A percentile compares a stretch with the other conserved stretches of the same genome.
These are phyloP conservation scores for Archaeoteleia sp. DNA, from an alignment of 2,888 invertebrate species.

Conservation along the genomic window DNA sequence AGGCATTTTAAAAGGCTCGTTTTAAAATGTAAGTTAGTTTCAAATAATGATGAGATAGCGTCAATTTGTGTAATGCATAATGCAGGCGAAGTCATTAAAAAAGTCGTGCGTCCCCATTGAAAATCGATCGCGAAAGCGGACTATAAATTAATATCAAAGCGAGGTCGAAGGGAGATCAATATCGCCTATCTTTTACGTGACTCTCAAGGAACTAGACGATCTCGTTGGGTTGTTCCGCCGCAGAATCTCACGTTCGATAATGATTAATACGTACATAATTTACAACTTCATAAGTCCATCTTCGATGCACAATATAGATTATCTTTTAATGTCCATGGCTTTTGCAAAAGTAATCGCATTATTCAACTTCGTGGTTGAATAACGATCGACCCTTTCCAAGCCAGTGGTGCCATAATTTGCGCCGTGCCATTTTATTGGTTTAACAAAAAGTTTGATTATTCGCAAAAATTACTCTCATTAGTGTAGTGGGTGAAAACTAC, in stretches of 20 bases:
- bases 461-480: too few relatives aligned
- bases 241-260: slow-evolving; percentile 17
- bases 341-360: slow-evolving; percentile 40
- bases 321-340: slow-evolving; percentile 34
- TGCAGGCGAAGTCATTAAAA: slow-evolving; percentile 1
- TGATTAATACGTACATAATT: slow-evolving; percentile 44
- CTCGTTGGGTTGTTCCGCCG: slow-evolving; percentile 29
- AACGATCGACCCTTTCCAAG: slow-evolving; percentile 31
- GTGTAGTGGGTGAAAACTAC: too few relatives aligned
- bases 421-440: too few relatives aligned
- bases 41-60: too few relatives aligned
- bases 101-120: slow-evolving; percentile 3
- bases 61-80: too few relatives aligned
- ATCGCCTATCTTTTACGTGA: slow-evolving; percentile 48
- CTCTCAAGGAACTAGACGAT: slow-evolving; percentile 30
- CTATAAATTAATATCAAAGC: slow-evolving; percentile 46
- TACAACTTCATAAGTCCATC: slow-evolving; percentile 38
- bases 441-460: too few relatives aligned
- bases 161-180: slow-evolving; percentile 40
- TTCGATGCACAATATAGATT: slow-evolving; percentile 36
- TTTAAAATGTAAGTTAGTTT: too few relatives aligned
- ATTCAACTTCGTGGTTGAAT: slow-evolving; percentile 37
- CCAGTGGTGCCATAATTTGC: slow-evolving; percentile 16
- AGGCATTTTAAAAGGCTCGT: too few relatives aligned
- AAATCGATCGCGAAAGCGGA: slow-evolving; percentile 16